Percentiles rank a stretch among this genome's conserved stretches.
These are phyloP conservation scores for Remorina albescens DNA, from an alignment of 2,797 vertebrate species.

Conservation along the genomic window DNA sequence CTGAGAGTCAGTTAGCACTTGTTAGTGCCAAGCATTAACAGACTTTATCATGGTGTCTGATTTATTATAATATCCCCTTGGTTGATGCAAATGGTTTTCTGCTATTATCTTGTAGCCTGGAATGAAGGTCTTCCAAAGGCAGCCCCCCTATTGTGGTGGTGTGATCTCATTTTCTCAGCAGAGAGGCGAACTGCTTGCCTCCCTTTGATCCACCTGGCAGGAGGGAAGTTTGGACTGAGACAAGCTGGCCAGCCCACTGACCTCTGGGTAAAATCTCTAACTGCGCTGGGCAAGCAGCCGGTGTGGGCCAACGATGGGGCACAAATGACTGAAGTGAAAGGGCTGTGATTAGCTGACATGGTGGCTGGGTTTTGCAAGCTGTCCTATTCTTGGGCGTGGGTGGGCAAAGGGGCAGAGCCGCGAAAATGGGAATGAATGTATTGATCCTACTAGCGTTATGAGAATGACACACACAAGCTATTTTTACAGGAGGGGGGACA, in stretches of 20 bases:
- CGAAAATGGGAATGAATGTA: constrained; percentile 85
- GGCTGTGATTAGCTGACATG: constrained; percentile 85
- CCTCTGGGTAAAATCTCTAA: constrained; percentile 79
- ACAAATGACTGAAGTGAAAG: constrained; percentile 77
- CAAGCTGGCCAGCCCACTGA: constrained; percentile 72
- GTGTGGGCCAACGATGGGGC: constrained; percentile 67
- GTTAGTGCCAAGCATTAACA: constrained; percentile 62
- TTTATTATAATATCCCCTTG: constrained; percentile 74
- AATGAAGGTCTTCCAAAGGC: constrained; percentile 79
- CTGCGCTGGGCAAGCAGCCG: constrained; percentile 70
- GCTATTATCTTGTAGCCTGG: constrained; percentile 72
- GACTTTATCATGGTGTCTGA: constrained; percentile 71
- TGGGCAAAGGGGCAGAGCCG: constrained; percentile 74
- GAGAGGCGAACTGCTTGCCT: constrained; percentile 67
- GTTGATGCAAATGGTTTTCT: constrained; percentile 79
- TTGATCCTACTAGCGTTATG: constrained; percentile 81
- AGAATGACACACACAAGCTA: constrained; percentile 84
- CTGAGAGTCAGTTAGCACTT: constrained; percentile 62
- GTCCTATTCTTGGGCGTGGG: constrained; percentile 79
- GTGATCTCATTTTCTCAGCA: constrained; percentile 80
- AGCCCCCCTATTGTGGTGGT: constrained; percentile 70
- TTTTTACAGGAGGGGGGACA: constrained; percentile 83
- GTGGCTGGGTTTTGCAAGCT: constrained; percentile 86
- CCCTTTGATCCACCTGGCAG: constrained; percentile 80
- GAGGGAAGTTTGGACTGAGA: constrained; percentile 73